Evolutionary conservation across 2,113 vertebrate species (phyloP).

Genomic region (Perca schrenkii): DNA sequence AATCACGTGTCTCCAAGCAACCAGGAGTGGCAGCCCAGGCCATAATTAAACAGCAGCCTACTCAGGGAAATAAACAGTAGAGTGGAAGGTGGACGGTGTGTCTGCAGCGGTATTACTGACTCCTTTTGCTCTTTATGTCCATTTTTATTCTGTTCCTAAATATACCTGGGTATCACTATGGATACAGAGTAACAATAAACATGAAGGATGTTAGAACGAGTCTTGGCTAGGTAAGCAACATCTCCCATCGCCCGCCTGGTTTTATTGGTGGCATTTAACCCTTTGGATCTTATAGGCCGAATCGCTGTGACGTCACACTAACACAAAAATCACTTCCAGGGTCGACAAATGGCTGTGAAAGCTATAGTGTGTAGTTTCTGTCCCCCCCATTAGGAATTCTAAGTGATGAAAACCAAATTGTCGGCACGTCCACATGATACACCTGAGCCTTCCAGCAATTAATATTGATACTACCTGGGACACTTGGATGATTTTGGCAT

Average conservation of each 20-base stretch:
- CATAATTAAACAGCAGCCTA: constrained; percentile 35
- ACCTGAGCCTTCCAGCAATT: too few species aligned
- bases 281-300: too few species aligned
- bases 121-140: neutral
- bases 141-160: neutral
- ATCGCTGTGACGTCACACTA: too few species aligned
- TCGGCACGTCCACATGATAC: too few species aligned
- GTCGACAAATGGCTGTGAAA: too few species aligned
- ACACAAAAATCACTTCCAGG: too few species aligned
- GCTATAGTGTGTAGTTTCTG: too few species aligned
- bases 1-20: constrained; percentile 30
- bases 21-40: constrained; percentile 5
- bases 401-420: too few species aligned
- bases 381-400: too few species aligned
- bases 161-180: neutral
- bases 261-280: too few species aligned
- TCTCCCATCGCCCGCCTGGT: neutral
- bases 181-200: neutral
- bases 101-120: constrained; percentile 8
- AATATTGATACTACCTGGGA: neutral
- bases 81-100: constrained; percentile 13
- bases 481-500: neutral
- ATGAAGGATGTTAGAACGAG: neutral
- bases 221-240: neutral
- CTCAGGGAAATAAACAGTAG: constrained; percentile 18